These are phyloP conservation scores for Gymnodraco acuticeps DNA, from an alignment of 2,797 vertebrate genomes.

Conservation along the genomic window DNA sequence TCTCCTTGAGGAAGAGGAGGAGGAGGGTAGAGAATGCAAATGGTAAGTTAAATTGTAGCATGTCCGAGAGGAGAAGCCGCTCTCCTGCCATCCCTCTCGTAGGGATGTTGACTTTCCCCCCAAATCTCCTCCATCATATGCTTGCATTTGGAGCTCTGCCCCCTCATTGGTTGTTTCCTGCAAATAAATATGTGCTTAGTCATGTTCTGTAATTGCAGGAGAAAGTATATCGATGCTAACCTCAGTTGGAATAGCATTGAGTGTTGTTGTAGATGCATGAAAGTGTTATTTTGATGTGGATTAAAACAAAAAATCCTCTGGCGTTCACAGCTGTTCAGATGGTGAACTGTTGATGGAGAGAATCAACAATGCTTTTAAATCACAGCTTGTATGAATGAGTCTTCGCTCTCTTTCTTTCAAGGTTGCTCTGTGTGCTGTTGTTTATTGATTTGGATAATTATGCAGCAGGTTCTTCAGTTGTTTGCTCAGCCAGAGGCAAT, in stretches of 20 bases:
- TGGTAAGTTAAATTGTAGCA: conserved; percentile 69
- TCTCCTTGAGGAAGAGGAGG: conserved; percentile 64
- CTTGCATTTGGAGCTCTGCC: conserved; percentile 25
- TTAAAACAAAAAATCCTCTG: conserved; percentile 21
- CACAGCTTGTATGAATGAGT: conserved; percentile 22
- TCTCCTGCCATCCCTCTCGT: conserved; percentile 39
- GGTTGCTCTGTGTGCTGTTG: conserved; percentile 35
- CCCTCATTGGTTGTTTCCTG: conserved; percentile 4
- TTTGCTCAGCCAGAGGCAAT: conserved; percentile 55
- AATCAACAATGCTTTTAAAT: conserved; percentile 60
- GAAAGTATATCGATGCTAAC: conserved; percentile 45
- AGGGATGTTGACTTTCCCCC: not conserved
- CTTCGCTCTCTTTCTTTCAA: conserved; percentile 25
- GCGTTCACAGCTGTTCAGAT: conserved; percentile 28
- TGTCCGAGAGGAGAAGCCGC: conserved; percentile 48
- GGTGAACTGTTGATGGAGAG: conserved; percentile 57
- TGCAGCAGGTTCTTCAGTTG: conserved; percentile 61
- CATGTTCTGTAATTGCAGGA: conserved; percentile 4
- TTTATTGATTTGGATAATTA: conserved; percentile 61
- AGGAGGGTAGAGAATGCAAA: conserved; percentile 73
- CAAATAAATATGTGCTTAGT: conserved; percentile 3
- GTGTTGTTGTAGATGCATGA: conserved; percentile 50
- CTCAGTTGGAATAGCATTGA: conserved; percentile 42
- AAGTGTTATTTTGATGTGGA: conserved; percentile 16
- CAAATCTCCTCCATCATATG: not conserved